Evolutionary conservation across 2,797 vertebrate species (phyloP), one percentile per base, ranked within the genome.

Genomic region (Tachyglossus aculeatus): DNA sequence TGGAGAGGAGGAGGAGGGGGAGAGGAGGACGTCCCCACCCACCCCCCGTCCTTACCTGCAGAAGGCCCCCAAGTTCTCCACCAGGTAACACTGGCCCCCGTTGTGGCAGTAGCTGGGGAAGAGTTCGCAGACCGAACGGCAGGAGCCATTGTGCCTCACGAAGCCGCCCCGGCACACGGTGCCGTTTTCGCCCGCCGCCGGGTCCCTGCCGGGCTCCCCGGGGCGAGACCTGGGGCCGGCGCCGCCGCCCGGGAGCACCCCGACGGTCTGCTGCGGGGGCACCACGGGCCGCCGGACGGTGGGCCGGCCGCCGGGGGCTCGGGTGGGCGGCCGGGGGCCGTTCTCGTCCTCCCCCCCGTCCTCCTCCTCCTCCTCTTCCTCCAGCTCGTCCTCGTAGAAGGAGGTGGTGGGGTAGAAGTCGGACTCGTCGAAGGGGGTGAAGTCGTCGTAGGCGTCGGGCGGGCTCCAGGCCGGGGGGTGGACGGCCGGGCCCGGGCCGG

Each of bases 71-170:
- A 91, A 85, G 59, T 93, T 94, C 82, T 98, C 96, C 89, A 97
- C 92, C 83, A 96, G 88, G 90, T 97, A 97, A 77, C 98, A 99
- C 89, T 98, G 97, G n/a, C 98, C 98, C 3, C 96, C 96, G 11
- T 99, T 99, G 90, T 95, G 93, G 90, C 98, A 99, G 90, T 96
- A 98, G 90, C 94, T 96, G 40, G 96, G 95, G 73, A 93, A 91
- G 59, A 90, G 86, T 80, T 98, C 96, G 4, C 97, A 99, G 57
- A 95, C 87, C 0, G 97, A 98, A 83, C 93, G 94, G 89, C 98
- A 99, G 76, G 94, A 96, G 63, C 94, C 94, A 7, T 98, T 98
- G 70, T 91, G 87, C 60, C 91, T 81, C 80, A 94, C 89, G 45
- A 91, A 96, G 2, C 97, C 97, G 6, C 81, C 88, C 1, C 93